Base-by-base conservation (phyloP, 2,113 vertebrate species). In the Ptychochromis oligacanthus region DNA sequence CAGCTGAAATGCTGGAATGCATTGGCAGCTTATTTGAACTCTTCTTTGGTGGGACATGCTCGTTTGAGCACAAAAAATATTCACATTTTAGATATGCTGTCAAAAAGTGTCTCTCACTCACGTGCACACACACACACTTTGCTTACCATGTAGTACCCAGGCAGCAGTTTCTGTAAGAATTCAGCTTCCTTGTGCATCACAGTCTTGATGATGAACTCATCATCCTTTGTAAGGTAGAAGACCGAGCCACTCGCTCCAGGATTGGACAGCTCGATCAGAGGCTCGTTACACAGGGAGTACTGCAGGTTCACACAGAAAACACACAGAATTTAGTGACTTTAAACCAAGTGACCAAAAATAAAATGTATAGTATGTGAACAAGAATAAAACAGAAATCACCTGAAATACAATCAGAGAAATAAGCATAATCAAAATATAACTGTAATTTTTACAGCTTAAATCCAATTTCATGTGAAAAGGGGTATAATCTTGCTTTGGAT, bases 141-240 rank as follows among this genome's bases (percentile, higher is more conserved):
- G 26, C 92, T 88, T 62, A 94, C 94, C 94, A 95, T 95, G 91
- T 99, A 99, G 96, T 99, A 99, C 84, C 98, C 98, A 0, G 98
- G 98, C 54, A 99, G 96, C 82, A 99, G 96, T 84, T 99, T 99
- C 95, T 99, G 98, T 17, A 99, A 95, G 93, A 99, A 99, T 86
- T 99, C 98, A 0, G 98, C 98, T 89, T 99, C 98, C 88, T 99
- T 99, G 95, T 99, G 98, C 98, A 99, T 98, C 89, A 99, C 98
- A 0, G 98, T 99, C 93, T 99, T 99, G 90, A 99, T 98, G 95
- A 99, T 99, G 94, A 99, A 99, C 92, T 99, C 98, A 1, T 99
- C 98, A 1, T 99, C 98, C 67, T 96, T 99, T 24, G 98, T 99
- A 70, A 99, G 96, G 18, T 99, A 99, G 95, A 99, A 99, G 75